Evolutionary conservation across 2,797 vertebrate species (phyloP), one percentile per base, ranked within the genome.

Genomic region (Phataginus tricuspis): DNA sequence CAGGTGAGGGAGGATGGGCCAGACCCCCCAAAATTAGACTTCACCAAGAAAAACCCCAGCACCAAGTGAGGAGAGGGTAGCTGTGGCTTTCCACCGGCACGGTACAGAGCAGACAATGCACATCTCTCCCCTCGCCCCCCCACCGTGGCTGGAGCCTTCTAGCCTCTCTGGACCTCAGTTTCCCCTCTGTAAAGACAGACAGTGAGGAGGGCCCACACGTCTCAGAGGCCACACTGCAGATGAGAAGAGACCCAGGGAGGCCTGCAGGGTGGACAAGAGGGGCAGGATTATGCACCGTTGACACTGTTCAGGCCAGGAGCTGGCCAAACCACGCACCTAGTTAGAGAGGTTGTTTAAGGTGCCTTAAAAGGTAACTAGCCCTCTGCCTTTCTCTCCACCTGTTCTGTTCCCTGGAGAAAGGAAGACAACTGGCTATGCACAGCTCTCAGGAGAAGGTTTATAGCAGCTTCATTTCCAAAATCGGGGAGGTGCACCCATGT

Each of bases 341-440:
- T 23, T 63, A 31, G 57, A 61, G 59, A 39, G 64, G 31, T 3
- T 0, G 0, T 27, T 31, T 0, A 1, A 8, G 8, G 1, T 59
- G 63, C 51, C 57, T 10, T 64, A 39, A 69, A 51, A 57, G 23
- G 29, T 49, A 42, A 79, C 37, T 27, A 39, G 1, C 4, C 11
- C 1, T 25, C n/a, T 19, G 7, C 27, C 53, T 39, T 45, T 51
- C 16, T 27, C n/a, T 21, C 49, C 7, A 12, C 27, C 5, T 2
- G 10, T 72, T 29, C 27, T 16, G 10, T 39, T 23, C 18, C 74
- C 31, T 37, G 34, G 39, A 59, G 39, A 51, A 69, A 10, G 0
- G 10, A 69, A 25, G 18, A 14, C 49, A 4, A 2, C 0, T 1
- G 5, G 90, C 66, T 66, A 34, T 27, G 15, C 18, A 39, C 42